Evolutionary conservation across 2,797 vertebrate species (phyloP).

Genomic region (Hydrocynus forskahlii): DNA sequence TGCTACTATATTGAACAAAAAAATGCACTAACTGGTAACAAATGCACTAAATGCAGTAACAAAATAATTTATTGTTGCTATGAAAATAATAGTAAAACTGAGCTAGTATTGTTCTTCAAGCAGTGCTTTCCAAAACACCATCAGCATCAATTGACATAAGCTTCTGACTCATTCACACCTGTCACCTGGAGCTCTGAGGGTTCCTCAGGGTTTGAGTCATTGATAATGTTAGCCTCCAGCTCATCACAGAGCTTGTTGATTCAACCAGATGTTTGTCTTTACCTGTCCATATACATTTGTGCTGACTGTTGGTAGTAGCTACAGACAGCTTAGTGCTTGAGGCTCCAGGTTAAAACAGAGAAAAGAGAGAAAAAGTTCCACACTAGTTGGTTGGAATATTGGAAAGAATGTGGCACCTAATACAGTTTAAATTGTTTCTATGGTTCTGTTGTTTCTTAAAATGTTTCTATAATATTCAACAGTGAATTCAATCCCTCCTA

Average conservation of each 20-base stretch:
- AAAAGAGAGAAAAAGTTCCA: background rate
- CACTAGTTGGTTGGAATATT: background rate
- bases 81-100: no score
- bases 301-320: background rate
- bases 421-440: background rate
- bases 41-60: no score
- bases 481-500: no score
- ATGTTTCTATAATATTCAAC: no score
- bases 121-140: no score
- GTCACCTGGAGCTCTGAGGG: background rate
- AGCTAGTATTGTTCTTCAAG: no score
- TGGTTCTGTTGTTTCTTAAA: background rate
- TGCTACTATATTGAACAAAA: no score
- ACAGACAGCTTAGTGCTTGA: background rate
- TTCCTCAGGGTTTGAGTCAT: background rate
- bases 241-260: background rate
- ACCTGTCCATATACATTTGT: background rate
- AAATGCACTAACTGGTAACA: no score
- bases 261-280: background rate
- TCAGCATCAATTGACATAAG: background rate
- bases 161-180: constrained; percentile 13
- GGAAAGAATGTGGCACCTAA: background rate
- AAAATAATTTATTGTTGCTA: no score
- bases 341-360: background rate
- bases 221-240: background rate